phyloP scores from a whole-genome alignment of 2,113 vertebrate species.

The Sigmodon hispidus region DNA sequence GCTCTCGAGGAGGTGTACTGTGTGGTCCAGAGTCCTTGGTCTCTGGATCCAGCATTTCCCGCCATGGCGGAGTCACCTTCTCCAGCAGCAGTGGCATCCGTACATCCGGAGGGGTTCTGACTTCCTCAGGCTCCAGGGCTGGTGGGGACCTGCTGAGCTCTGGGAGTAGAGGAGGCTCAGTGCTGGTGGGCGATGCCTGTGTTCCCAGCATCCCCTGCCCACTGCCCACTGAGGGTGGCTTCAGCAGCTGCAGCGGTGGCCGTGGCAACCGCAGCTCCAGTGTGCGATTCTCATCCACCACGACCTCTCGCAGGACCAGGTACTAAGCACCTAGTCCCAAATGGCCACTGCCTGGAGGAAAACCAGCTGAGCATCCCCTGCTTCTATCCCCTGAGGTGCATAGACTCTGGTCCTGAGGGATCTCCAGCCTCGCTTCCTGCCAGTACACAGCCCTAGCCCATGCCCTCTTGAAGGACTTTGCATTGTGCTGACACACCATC shows the following conservation, averaged over 20 bases:
- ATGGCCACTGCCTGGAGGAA: background rate
- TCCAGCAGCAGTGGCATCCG: slow-evolving; percentile 41
- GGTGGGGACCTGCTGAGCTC: background rate
- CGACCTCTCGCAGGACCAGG: slow-evolving; percentile 71
- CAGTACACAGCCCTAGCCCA: background rate
- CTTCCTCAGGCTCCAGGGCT: background rate
- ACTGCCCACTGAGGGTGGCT: slow-evolving; percentile 18
- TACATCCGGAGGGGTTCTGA: background rate
- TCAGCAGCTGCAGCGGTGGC: slow-evolving; percentile 69
- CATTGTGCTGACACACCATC: background rate
- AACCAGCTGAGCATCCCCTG: background rate
- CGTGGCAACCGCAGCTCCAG: slow-evolving; percentile 60
- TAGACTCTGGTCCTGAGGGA: background rate
- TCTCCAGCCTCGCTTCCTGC: background rate
- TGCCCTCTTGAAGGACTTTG: background rate
- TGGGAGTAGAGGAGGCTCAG: background rate
- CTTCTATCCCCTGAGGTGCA: background rate
- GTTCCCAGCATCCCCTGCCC: slow-evolving; percentile 44
- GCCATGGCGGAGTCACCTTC: background rate
- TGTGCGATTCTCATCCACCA: slow-evolving; percentile 76
- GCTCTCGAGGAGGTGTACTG: slow-evolving; percentile 75
- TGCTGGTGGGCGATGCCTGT: background rate
- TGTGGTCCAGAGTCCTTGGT: slow-evolving; percentile 52
- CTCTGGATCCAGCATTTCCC: background rate
- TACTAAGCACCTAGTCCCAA: slow-evolving; percentile 45